Percentiles rank a stretch among this genome's conserved stretches.
Evolutionary conservation across 2,888 invertebrate species (phyloP).

Genomic region (Dione vanillae): DNA sequence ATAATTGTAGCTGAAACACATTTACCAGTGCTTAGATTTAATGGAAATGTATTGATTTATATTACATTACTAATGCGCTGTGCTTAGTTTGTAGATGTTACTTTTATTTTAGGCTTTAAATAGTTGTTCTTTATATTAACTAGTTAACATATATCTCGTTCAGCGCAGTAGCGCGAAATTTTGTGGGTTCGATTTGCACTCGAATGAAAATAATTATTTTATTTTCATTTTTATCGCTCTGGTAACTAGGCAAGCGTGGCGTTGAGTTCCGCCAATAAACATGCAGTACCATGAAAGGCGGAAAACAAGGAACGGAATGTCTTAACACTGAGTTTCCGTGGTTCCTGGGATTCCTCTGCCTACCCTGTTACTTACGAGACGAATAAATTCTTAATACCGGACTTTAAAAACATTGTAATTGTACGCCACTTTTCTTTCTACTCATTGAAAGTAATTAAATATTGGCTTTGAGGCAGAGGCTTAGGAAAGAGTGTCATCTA

Average conservation of each 20-base stretch:
- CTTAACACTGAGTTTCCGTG: not conserved
- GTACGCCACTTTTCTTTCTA: too few species aligned
- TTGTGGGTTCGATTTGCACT: not conserved
- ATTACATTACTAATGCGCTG: not conserved
- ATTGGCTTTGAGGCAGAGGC: too few species aligned
- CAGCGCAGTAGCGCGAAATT: not conserved
- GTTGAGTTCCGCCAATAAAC: not conserved
- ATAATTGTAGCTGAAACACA: slow-evolving; percentile 9
- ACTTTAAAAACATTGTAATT: too few species aligned
- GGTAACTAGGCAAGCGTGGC: not conserved
- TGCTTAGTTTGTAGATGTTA: too few species aligned
- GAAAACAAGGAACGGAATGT: not conserved
- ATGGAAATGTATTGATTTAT: slow-evolving; percentile 13
- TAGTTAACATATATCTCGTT: too few species aligned
- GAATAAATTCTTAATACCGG: too few species aligned
- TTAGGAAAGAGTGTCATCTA: too few species aligned
- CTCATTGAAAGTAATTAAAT: too few species aligned
- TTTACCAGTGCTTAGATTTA: slow-evolving; percentile 18
- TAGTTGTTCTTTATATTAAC: too few species aligned
- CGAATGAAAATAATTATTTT: not conserved
- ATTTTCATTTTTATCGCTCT: not conserved
- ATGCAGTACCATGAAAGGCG: not conserved
- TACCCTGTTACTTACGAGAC: not conserved
- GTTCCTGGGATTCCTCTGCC: too few species aligned
- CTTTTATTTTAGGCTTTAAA: too few species aligned